Conservation (phyloP, 2,113 vertebrate genomes). For the Neotoma lepida region DNA sequence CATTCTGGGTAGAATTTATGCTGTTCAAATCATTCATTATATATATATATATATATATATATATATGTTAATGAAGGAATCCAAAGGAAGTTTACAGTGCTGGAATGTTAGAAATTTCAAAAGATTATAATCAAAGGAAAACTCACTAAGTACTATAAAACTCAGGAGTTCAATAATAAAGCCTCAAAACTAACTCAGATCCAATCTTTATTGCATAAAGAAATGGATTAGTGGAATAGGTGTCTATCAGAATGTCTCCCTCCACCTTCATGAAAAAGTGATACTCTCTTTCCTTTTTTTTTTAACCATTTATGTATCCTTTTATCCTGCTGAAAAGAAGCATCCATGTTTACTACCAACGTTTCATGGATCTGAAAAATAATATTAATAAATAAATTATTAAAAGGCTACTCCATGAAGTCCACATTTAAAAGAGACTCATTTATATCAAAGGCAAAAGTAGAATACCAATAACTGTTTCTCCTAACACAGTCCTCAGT, state of each 20-base stretch:
- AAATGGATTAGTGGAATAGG: not conserved
- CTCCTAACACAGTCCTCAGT: not conserved
- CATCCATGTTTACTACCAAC: not conserved
- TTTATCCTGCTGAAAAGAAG: not conserved
- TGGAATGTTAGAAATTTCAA: slow-evolving; percentile 21
- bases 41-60: no score
- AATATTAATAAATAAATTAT: not conserved
- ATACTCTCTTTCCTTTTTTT: not conserved
- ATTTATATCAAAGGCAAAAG: not conserved
- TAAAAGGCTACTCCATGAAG: not conserved
- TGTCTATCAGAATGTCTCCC: not conserved
- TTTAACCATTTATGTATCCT: rapidly evolving
- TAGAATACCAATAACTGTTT: not conserved
- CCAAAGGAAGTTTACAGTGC: not conserved
- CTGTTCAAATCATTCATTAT: not conserved
- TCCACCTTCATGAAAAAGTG: not conserved
- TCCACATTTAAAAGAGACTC: not conserved
- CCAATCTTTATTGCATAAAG: not conserved
- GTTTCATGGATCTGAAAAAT: not conserved
- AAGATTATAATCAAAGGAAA: not conserved
- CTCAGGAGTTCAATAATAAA: slow-evolving; percentile 4
- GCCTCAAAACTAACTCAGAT: not conserved
- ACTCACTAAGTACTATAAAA: not conserved
- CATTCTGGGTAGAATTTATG: not conserved
- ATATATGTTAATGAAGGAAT: not conserved